Evolutionary conservation across 1,140 invertebrate species (phyloP), one percentile per base, ranked within the genome.

Genomic region (Heliconius nattereri): DNA sequence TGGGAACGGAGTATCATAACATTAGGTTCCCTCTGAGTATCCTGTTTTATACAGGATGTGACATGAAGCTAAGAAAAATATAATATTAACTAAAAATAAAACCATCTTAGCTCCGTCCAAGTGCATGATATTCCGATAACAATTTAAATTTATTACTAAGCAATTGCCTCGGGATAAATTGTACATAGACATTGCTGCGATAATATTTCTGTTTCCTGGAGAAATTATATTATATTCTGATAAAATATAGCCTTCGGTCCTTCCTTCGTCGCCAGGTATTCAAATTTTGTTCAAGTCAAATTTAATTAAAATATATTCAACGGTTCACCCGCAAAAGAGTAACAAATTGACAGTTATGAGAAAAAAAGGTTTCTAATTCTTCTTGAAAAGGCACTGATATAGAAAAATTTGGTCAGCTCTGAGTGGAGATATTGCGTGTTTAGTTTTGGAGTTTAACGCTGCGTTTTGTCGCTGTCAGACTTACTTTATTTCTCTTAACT

Each of bases 71-170:
- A 60, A 60, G 13, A 54, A 57, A 60, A 23, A 23, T 0, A 19
- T 1, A 49, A 52, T 20, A 20, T 20, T 3, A 7, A 6, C 16
- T 52, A 20, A 52, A 52, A 6, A 52, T 19, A 52, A 6, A 52
- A 52, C 16, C 32, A 35, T 19, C 19, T n/a, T 23, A n/a, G 54
- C 8, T 57, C 7, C 54, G n/a, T 20, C n/a, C 54, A 57, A 23
- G 54, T 57, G 54, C 54, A 57, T 57, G 54, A 57, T 57, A 57
- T 57, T 23, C 23, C n/a, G 54, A 57, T 57, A 57, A 57, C 54
- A 57, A 66, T 66, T 66, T 66, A 66, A 66, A 66, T 66, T 66
- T 66, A 26, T 66, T 66, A 66, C 23, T 66, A 66, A 66, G 60
- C 60, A 66, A 66, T 66, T 29, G 26, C 60, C 60, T 11, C 60